Percentiles rank a stretch among this genome's conserved stretches.
phyloP scores from a whole-genome alignment of 2,888 invertebrate species.

The Folsomia candida region DNA sequence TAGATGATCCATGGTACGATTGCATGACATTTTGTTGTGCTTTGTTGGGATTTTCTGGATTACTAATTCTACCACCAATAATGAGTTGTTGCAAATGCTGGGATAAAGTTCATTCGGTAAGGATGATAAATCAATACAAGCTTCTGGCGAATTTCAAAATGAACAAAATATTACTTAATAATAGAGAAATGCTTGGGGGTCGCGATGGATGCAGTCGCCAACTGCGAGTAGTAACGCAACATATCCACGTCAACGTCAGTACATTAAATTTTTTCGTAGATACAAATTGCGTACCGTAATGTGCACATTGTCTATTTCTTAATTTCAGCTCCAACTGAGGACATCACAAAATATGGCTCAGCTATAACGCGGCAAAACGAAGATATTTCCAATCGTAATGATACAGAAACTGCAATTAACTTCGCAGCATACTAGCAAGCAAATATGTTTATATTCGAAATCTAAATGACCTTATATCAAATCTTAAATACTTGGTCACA shows the following conservation, averaged over 20 bases:
- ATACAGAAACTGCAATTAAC: neutral
- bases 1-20: neutral
- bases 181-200: neutral
- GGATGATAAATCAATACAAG: neutral
- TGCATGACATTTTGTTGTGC: neutral
- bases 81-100: neutral
- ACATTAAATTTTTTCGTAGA: no score
- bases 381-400: neutral
- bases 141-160: no score
- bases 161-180: no score
- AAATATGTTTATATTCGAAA: neutral
- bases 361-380: neutral
- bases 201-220: neutral
- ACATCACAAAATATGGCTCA: neutral
- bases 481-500: neutral
- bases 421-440: neutral
- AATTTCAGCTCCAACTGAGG: neutral
- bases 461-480: neutral
- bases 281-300: no score
- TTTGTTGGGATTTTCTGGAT: slow-evolving; percentile 22
- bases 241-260: neutral
- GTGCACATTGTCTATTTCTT: neutral
- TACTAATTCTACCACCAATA: slow-evolving; percentile 13
- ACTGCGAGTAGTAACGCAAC: neutral
- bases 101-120: neutral